Evolutionary conservation across 92 coral and sea anemone species (phyloP).

Genomic region (Palythoa caribaeorum): DNA sequence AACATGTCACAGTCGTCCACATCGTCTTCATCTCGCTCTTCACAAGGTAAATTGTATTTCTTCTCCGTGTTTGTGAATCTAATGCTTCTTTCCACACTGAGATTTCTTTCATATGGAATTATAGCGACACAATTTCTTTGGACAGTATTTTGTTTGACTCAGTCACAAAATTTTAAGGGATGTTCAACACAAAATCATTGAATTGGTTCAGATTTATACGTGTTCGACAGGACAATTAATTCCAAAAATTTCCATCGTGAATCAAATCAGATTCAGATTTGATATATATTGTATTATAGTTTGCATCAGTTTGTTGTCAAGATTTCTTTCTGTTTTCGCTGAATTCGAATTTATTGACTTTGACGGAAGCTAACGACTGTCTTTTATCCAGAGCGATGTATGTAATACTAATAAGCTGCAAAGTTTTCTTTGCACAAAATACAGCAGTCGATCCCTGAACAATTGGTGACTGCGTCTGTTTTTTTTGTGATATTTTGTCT

Average conservation of each 20-base stretch:
- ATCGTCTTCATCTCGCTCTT: slow-evolving; percentile 15
- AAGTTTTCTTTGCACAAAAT: slow-evolving; percentile 14
- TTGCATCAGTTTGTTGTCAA: slow-evolving; percentile 36
- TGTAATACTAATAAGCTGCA: not conserved
- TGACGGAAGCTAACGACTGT: not conserved
- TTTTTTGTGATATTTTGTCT: slow-evolving; percentile 16
- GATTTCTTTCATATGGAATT: slow-evolving; percentile 10
- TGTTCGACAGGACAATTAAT: not conserved
- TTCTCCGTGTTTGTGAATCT: not conserved
- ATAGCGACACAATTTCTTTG: slow-evolving; percentile 14
- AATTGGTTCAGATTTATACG: slow-evolving; percentile 20
- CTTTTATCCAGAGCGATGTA: not conserved
- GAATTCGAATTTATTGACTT: not conserved
- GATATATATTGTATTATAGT: slow-evolving; percentile 21
- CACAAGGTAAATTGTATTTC: slow-evolving; percentile 35
- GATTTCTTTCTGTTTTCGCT: not conserved
- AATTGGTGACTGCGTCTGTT: not conserved
- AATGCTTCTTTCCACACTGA: slow-evolving; percentile 25
- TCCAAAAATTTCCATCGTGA: slow-evolving; percentile 1
- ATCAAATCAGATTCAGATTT: not conserved
- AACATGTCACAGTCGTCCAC: slow-evolving; percentile 26
- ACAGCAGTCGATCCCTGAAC: not conserved
- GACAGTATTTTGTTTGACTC: not conserved
- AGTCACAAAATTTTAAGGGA: not conserved
- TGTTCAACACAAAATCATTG: not conserved